Evolutionary conservation across 2,797 vertebrate genomes (phyloP).

Genomic region (Sphenodon punctatus): DNA sequence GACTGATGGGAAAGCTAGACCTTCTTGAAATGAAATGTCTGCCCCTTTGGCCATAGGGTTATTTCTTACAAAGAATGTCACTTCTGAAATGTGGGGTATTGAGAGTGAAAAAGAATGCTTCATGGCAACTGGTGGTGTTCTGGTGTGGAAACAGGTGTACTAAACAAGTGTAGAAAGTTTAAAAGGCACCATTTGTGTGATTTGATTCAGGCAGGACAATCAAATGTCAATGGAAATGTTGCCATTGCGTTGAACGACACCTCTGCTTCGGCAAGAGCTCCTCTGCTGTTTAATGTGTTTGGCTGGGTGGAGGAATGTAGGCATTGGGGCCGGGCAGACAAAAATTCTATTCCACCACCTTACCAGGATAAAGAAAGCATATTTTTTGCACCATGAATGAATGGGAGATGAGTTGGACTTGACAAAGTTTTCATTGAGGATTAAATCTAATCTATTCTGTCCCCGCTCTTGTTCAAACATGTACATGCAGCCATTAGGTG

Average conservation of each 20-base stretch:
- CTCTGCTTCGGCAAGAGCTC: too few species aligned
- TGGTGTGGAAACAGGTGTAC: too few species aligned
- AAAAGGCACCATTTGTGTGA: not conserved
- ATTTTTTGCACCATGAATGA: not conserved
- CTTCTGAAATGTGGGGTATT: not conserved
- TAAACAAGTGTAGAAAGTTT: too few species aligned
- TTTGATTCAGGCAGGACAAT: too few species aligned
- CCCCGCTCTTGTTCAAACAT: too few species aligned
- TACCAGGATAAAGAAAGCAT: not conserved
- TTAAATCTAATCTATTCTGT: not conserved
- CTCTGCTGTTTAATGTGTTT: too few species aligned
- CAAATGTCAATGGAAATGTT: too few species aligned
- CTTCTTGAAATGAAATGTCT: not conserved
- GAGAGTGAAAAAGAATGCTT: not conserved
- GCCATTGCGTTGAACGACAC: too few species aligned
- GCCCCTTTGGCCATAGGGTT: not conserved
- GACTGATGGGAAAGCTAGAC: not conserved
- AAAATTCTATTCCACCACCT: conserved; percentile 5
- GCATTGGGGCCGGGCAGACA: not conserved
- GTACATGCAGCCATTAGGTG: too few species aligned
- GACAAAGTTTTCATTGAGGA: not conserved
- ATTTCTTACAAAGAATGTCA: not conserved
- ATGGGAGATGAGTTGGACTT: not conserved
- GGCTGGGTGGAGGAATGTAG: too few species aligned
- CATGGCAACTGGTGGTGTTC: not conserved